These are phyloP conservation scores for Lepilemur ruficaudatus DNA, from an alignment of 2,797 vertebrate genomes.

Conservation along the genomic window DNA sequence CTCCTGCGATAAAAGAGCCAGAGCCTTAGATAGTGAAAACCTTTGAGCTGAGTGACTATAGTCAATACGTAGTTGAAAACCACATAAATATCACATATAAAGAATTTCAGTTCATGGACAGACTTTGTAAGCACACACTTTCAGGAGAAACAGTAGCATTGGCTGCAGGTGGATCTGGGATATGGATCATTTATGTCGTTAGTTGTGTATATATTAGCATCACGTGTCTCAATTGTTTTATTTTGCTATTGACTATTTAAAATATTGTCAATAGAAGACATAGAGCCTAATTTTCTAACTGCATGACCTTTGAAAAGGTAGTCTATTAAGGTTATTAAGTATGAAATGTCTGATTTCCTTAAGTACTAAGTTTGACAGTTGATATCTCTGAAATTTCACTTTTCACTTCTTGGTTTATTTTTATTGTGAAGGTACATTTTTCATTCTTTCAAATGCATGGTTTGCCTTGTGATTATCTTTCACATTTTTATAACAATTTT, in stretches of 20 bases:
- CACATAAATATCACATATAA: constrained; percentile 11
- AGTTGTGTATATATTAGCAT: not conserved
- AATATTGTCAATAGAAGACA: not conserved
- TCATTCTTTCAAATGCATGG: too few species aligned
- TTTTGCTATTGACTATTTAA: not conserved
- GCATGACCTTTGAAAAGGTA: not conserved
- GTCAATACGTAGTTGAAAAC: not conserved
- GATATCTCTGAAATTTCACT: too few species aligned
- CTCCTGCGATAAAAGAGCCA: not conserved
- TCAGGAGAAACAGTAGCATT: not conserved
- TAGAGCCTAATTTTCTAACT: not conserved
- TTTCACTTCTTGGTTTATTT: too few species aligned
- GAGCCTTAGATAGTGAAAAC: constrained; percentile 18
- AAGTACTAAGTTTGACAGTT: too few species aligned
- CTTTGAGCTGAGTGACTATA: constrained; percentile 18
- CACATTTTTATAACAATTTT: too few species aligned
- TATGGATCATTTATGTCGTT: not conserved
- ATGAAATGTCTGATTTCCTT: too few species aligned
- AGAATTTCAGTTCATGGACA: not conserved
- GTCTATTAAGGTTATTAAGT: not conserved
- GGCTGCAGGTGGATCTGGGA: not conserved
- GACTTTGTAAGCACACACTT: not conserved
- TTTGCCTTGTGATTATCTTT: too few species aligned
- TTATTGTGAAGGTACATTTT: too few species aligned
- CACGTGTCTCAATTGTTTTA: not conserved